Base-by-base conservation (phyloP, 2,113 vertebrate genomes). In the Atractosteus spatula region DNA sequence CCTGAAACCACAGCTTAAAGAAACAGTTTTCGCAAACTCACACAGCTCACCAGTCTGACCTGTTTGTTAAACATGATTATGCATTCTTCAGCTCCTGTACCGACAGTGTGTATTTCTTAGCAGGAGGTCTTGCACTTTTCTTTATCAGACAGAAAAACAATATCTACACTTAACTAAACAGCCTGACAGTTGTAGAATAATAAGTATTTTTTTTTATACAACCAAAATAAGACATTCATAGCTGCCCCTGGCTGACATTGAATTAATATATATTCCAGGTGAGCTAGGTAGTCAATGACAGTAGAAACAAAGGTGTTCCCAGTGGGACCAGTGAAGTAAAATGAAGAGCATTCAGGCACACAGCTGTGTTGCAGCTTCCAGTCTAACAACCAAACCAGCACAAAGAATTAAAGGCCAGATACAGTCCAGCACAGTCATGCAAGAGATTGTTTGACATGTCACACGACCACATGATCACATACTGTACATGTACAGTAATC, bases 271-370 rank as follows among this genome's bases (percentile, higher is more conserved):
- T 54, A 42, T 55, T 71, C 59, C 17, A 47, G n/a, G 62, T 16
- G 59, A 71, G 43, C 44, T 41, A 44, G 16, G n/a, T 42, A 14
- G 12, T 55, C 47, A 11, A 44, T 72, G 71, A 65, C 51, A 66
- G 62, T 13, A 63, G 55, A 7, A 55, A 65, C 62, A 66, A 51
- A 65, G 41, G 43, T 72, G 62, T 56, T 16, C 44, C 62, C 62
- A 5, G 43, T 51, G 68, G 68, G 41, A 10, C 41, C 41, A 44
- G 43, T 41, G 8, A 71, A 10, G 12, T 8, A 71, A 72, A 41
- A 57, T 74, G 57, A 74, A 68, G 66, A 56, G 8, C 59, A 41
- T 47, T 47, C 51, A 43, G 41, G 61, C 66, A 54, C 45, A 1
- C 57, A 44, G 70, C 41, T 54, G 43, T 13, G 7, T 10, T 3